These are phyloP conservation scores for Hermaeophaga mercurialis DNA, from an alignment of 2,888 invertebrate species.

Conservation along the genomic window DNA sequence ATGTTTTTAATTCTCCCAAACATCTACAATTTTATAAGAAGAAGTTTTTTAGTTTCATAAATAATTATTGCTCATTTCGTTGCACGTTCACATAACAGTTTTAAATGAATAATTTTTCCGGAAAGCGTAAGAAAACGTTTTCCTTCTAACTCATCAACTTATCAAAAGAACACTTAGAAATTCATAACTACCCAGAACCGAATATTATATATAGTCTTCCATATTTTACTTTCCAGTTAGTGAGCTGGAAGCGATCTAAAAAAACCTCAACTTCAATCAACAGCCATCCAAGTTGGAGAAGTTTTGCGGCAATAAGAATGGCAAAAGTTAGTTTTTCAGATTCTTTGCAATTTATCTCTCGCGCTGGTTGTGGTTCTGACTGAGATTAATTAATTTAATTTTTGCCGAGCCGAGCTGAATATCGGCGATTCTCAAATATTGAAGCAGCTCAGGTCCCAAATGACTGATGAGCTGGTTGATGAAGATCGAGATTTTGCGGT, in stretches of 20 bases:
- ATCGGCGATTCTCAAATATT: conserved; percentile 17
- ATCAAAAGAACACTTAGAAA: conserved; percentile 4
- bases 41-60: no score
- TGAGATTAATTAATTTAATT: conserved; percentile 45
- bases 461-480: conserved; percentile 4
- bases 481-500: neutral
- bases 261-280: conserved; percentile 28
- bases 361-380: conserved; percentile 43
- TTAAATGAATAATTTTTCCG: no score
- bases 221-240: conserved; percentile 23
- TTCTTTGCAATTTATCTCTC: conserved; percentile 41
- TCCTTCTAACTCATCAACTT: conserved; percentile 1
- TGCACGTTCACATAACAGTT: no score
- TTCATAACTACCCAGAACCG: conserved; percentile 6
- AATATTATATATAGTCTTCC: conserved; percentile 12
- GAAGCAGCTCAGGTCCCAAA: conserved; percentile 10
- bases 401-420: conserved; percentile 19
- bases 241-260: conserved; percentile 9
- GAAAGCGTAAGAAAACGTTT: no score
- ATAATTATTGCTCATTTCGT: no score
- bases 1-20: no score
- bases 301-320: conserved; percentile 23
- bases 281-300: conserved; percentile 21
- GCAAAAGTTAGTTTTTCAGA: conserved; percentile 24
- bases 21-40: no score